These are phyloP conservation scores for Aporophyla lueneburgensis DNA, from an alignment of 2,888 invertebrate species.

Conservation along the genomic window DNA sequence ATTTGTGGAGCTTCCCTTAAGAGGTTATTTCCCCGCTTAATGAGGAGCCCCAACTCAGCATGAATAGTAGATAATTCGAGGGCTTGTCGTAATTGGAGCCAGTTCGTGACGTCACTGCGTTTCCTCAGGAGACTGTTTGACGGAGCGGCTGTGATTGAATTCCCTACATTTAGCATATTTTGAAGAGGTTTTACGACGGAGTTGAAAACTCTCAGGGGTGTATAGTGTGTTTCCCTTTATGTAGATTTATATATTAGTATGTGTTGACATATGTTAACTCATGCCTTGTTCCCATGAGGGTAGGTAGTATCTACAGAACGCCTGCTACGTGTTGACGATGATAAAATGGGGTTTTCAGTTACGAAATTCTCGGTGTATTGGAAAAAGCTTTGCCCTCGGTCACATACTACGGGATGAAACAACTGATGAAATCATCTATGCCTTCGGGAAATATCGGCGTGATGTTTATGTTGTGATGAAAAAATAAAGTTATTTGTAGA, in stretches of 20 bases:
- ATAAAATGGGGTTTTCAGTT: not conserved
- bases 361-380: not conserved
- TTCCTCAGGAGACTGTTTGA: conserved; percentile 41
- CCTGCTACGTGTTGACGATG: conserved; percentile 3
- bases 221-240: not conserved
- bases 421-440: not conserved
- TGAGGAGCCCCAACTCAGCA: conserved; percentile 28
- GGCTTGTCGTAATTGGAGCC: conserved; percentile 53
- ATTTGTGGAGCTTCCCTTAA: too few relatives aligned
- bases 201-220: conserved; percentile 24
- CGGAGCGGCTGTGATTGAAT: conserved; percentile 51
- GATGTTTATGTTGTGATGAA: not conserved
- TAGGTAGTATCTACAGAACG: not conserved
- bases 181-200: conserved; percentile 15
- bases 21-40: conserved; percentile 2
- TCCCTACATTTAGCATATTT: conserved; percentile 25
- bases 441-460: not conserved
- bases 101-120: conserved; percentile 30
- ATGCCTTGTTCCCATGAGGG: not conserved
- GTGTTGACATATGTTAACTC: not conserved
- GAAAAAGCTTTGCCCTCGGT: not conserved
- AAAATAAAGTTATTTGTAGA: not conserved
- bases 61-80: conserved; percentile 68
- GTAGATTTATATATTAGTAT: conserved; percentile 1
- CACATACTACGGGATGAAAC: not conserved